phyloP scores from a whole-genome alignment of 2,797 vertebrate genomes.

The Salarias fasciatus region DNA sequence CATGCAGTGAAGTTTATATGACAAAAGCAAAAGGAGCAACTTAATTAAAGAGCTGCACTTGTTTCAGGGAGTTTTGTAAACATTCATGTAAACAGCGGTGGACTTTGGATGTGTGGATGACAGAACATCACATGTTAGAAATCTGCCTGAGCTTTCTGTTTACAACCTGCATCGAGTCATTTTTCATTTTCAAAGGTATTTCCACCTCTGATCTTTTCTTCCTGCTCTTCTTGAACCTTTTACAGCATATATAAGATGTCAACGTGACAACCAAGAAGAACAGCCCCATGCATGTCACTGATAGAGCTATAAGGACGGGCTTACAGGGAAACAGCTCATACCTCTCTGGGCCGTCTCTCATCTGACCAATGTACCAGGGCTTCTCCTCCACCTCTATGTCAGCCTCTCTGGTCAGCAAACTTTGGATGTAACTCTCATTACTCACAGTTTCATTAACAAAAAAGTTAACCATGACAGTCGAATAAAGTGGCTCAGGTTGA shows the following conservation, averaged over 20 bases:
- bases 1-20: slow-evolving; percentile 31
- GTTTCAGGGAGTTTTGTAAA: slow-evolving; percentile 73
- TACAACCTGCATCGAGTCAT: slow-evolving; percentile 81
- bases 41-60: slow-evolving; percentile 44
- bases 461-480: slow-evolving; percentile 95
- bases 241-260: slow-evolving; percentile 91
- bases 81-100: slow-evolving; percentile 72
- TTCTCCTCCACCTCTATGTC: slow-evolving; percentile 93
- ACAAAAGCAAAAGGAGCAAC: slow-evolving; percentile 51
- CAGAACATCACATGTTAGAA: slow-evolving; percentile 89
- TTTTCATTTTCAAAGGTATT: slow-evolving; percentile 92
- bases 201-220: slow-evolving; percentile 89
- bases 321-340: slow-evolving; percentile 87
- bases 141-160: slow-evolving; percentile 92
- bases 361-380: slow-evolving; percentile 76
- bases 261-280: slow-evolving; percentile 88
- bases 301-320: slow-evolving; percentile 89
- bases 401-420: slow-evolving; percentile 89
- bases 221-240: slow-evolving; percentile 86
- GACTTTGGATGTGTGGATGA: slow-evolving; percentile 30
- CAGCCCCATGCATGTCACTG: slow-evolving; percentile 88
- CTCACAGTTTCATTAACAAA: slow-evolving; percentile 98
- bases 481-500: slow-evolving; percentile 94
- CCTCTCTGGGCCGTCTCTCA: slow-evolving; percentile 84
- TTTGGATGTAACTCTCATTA: slow-evolving; percentile 97